Conservation (phyloP, 2,113 vertebrate species). For the Amblyornis subalaris region DNA sequence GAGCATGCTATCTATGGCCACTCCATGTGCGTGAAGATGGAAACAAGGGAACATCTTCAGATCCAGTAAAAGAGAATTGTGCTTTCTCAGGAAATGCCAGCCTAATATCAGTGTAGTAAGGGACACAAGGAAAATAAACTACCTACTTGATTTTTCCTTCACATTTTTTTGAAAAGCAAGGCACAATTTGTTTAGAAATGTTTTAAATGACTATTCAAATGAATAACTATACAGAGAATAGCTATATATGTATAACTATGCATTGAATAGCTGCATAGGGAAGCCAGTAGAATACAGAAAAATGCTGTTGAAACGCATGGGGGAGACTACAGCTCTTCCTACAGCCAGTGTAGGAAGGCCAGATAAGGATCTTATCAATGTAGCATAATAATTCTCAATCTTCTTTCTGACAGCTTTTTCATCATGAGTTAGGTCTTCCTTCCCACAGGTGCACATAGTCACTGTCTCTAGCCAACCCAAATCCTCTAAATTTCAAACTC, state of each 20-base stretch:
- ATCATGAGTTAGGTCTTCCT: not conserved
- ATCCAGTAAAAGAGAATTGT: not conserved
- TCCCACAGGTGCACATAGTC: not conserved
- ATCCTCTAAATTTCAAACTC: not conserved
- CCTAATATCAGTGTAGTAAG: not conserved
- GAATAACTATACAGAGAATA: not conserved
- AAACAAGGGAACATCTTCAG: not conserved
- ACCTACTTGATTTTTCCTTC: not conserved
- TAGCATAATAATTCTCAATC: not conserved
- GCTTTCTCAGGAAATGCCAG: not conserved
- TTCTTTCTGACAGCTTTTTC: not conserved
- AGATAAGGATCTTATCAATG: not conserved
- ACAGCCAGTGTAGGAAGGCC: not conserved
- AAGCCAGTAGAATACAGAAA: not conserved
- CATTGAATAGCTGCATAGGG: not conserved
- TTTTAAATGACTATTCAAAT: not conserved
- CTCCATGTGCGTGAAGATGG: rapidly evolving
- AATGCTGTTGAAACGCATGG: not conserved
- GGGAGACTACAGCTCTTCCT: not conserved
- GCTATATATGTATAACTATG: not conserved
- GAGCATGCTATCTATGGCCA: not conserved
- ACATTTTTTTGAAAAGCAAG: not conserved
- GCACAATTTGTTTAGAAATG: not conserved
- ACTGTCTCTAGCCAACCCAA: not conserved
- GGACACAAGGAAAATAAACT: not conserved